Base-by-base conservation (phyloP, 2,888 invertebrate genomes). In the Nymphalis polychloros region DNA sequence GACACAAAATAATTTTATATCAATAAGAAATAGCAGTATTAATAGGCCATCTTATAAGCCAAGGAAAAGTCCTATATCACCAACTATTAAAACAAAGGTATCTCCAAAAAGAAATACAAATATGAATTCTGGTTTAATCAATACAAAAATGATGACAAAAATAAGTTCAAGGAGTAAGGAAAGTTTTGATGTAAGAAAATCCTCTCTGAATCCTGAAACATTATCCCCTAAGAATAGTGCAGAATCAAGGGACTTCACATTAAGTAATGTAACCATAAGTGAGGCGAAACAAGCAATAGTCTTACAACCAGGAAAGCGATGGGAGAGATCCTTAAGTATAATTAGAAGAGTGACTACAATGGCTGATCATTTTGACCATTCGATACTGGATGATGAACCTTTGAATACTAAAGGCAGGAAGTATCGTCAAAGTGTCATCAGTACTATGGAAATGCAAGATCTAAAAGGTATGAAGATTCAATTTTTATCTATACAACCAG, bases 291-390 rank as follows among this genome's bases (percentile, higher is more conserved):
- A 81, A 60, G 78, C 75, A 3, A 87, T 94, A 73, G 85, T 93
- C 16, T 81, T 96, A 2, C 94, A 93, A 74, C 94, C 95, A 16
- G 95, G 96, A 0, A 96, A 95, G 79, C 92, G 94, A 79, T 96
- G 95, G 95, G 93, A 94, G 61, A 93, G 95, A 77, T 95, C 95
- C 0, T 79, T 96, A 7, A 94, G 93, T 71, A 93, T 93, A 70
- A 93, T 94, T 77, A 94, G 89, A 73, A 90, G 92, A 77, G 88
- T 93, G 80, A 93, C 88, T 66, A 87, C 83, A 78, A 90, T 84
- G 82, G 86, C 81, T 70, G 84, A 90, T 78, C 76, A 82, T 74
- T 85, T 84, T 74, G 84, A 92, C 76, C 79, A 82, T 64, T 86
- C 89, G 4, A 77, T 93, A 67, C 71, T 94, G 50, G 90, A 93